Evolutionary conservation across 2,888 invertebrate species (phyloP), one percentile per base, ranked within the genome.

Genomic region (Tetranychus piercei): DNA sequence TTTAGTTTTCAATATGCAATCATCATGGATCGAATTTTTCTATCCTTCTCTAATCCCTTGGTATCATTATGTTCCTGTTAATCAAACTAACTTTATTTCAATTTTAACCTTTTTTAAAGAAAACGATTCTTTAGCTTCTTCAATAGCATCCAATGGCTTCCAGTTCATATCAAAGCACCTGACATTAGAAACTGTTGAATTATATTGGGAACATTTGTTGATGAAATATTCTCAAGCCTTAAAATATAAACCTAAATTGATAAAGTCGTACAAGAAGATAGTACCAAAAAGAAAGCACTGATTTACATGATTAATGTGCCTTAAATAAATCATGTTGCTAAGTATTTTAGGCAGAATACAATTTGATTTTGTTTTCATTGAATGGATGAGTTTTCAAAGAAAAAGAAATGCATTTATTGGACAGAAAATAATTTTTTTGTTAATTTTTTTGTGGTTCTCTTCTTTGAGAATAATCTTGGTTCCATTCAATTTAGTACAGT

Each of bases 1-100:
- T 0, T 83, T 95, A 66, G 91, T 97, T 0, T 92, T 95, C 80
- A 95, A 96, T 82, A 93, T 95, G 1, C 95, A 94, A 0, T 86
- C 90, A 79, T 91, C 94, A 78, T 96, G 95, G 95, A 84, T 88
- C 66, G 96, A 97, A 84, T 97, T 96, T 82, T 97, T 93, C 83
- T 97, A 97, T 81, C 86, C 88, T 4, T 87, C 89, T 11, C 83
- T 97, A 80, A 90, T 90, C 82, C 94, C 95, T 0, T 96, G 96
- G 96, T 87, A 94, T 67, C 96, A 97, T 83, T 97, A 93, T 82
- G 86, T 97, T 78, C 96, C 96, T 0, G 87, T 97, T 1, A 86
- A 86, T 77, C 87, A 88, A 44, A 84, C 87, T 79, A 87, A 92
- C 78, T 85, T 93, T n/a, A 85, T 86, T 87, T 87, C 80, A 80